Base-by-base conservation (phyloP, 2,888 invertebrate genomes). In the Cyrtodaria siliqua region DNA sequence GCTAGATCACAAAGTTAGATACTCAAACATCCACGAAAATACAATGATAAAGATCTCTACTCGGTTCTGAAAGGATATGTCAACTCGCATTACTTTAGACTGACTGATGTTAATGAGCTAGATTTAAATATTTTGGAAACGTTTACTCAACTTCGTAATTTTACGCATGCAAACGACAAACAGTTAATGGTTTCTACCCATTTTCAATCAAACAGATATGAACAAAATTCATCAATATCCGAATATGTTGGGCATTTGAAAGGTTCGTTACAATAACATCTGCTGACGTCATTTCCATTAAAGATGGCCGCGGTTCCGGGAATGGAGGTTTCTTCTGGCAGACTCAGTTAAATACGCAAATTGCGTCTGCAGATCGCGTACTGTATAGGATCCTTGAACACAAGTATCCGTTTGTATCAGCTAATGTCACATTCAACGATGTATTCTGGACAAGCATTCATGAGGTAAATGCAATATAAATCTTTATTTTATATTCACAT, bases 291-390 rank as follows among this genome's bases (percentile, higher is more conserved):
- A 79, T 90, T 20, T 84, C 86, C 40, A 86, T 89, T n/a, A 84
- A 86, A 62, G 90, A 90, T 72, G 87, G 90, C 1, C 82, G 89
- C 12, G 90, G 89, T 14, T 76, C 63, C 18, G 89, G 86, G 12
- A 86, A 71, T 52, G 85, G 80, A 1, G 82, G 78, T 2, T 86
- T 85, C 56, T 90, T 83, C 78, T 89, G 89, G 87, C 77, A 79
- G 3, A 86, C 84, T 8, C 80, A 90, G 55, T 29, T 40, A 9
- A 33, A 83, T 23, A 26, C 62, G 24, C 57, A 73, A 1, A 82
- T 90, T 16, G 47, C 26, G 4, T 24, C 29, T 1, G 67, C 62
- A 3, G 90, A 90, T 66, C 57, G 68, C 0, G 71, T 24, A 14
- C 79, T 89, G 24, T 79, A 83, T 42, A 33, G 60, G 8, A 79